A percentile compares a stretch with the other conserved stretches of the same genome.
phyloP scores from a whole-genome alignment of 1,140 invertebrate species.

The Riptortus pedestris region DNA sequence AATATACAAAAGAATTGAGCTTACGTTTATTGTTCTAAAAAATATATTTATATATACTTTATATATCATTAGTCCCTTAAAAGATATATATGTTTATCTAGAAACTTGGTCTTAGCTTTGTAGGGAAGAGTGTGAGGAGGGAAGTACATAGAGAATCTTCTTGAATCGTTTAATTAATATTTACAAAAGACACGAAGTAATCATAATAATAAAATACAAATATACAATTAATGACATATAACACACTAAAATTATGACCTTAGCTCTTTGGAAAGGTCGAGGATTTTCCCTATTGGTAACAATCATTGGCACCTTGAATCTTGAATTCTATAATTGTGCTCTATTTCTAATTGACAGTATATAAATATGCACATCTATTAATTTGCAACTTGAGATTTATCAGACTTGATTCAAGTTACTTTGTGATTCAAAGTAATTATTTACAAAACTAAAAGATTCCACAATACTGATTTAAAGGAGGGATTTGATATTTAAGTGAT shows the following conservation, averaged over 20 bases:
- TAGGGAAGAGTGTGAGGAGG: background rate
- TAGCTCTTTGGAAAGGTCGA: background rate
- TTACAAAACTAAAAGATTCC: no score
- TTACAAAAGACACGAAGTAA: background rate
- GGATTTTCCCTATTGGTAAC: conserved; percentile 13
- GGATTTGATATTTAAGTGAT: no score
- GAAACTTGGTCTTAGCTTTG: conserved; percentile 15
- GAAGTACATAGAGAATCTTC: background rate
- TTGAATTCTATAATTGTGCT: background rate
- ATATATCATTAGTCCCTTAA: conserved; percentile 12
- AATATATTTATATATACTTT: conserved; percentile 16
- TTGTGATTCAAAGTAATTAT: no score
- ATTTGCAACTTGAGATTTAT: background rate
- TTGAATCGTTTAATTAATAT: background rate
- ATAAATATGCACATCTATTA: background rate
- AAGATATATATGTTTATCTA: conserved; percentile 6
- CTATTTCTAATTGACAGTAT: conserved; percentile 8
- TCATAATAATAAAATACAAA: conserved; percentile 8
- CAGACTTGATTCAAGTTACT: conserved; percentile 4
- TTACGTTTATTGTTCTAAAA: conserved; percentile 7
- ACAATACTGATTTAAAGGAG: no score
- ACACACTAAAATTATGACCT: background rate
- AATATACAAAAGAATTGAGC: conserved; percentile 15
- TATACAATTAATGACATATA: conserved; percentile 12
- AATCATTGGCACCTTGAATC: conserved; percentile 15